Percentiles rank a stretch among this genome's conserved stretches.
These are phyloP conservation scores for Hipposideros armiger DNA, from an alignment of 2,113 vertebrate genomes.

Conservation along the genomic window DNA sequence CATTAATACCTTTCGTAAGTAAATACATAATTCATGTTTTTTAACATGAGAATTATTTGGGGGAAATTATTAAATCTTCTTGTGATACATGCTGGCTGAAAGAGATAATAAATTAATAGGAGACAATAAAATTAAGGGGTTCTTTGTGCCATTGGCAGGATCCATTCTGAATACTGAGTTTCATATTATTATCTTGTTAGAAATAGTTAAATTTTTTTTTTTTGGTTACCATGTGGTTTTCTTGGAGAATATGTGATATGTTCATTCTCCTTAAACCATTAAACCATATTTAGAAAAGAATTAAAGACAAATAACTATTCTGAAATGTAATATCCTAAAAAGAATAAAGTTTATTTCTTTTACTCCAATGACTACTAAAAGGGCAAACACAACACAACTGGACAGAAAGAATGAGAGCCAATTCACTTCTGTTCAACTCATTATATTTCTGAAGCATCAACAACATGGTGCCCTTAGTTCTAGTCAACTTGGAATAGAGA, in stretches of 20 bases:
- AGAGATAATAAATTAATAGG: background rate
- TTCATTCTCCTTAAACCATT: background rate
- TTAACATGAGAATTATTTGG: background rate
- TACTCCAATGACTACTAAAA: background rate
- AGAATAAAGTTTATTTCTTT: background rate
- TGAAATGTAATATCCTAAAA: background rate
- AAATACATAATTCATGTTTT: constrained; percentile 12
- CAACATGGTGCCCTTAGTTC: background rate
- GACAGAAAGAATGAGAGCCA: background rate
- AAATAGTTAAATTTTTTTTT: background rate
- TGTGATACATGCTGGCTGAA: background rate
- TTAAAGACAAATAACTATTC: background rate
- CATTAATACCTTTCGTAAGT: background rate
- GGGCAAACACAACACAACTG: background rate
- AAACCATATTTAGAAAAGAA: background rate
- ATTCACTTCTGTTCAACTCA: background rate
- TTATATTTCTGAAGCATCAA: background rate
- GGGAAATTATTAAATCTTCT: background rate
- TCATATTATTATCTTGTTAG: background rate
- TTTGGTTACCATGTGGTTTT: background rate
- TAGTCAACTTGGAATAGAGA: background rate
- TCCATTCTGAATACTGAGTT: background rate
- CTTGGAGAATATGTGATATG: background rate
- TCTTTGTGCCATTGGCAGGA: background rate
- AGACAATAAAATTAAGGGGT: background rate